phyloP scores from a whole-genome alignment of 2,888 invertebrate genomes.

The Zelleria hepariella region DNA sequence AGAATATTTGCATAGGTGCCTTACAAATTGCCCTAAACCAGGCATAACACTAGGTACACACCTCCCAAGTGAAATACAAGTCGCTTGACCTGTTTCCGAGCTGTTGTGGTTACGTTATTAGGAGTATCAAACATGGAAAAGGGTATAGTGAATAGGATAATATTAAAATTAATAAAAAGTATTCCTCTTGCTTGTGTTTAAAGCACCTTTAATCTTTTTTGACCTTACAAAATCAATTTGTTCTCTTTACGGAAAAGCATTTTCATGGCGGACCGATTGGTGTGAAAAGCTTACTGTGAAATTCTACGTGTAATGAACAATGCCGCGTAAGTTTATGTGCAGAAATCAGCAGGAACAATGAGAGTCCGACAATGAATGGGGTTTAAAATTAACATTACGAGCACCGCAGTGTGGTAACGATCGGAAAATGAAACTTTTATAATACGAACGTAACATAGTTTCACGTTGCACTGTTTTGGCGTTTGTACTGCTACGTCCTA shows the following conservation, averaged over 20 bases:
- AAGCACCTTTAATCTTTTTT: no score
- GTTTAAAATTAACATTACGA: background rate
- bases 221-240: background rate
- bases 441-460: background rate
- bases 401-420: background rate
- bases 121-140: no score
- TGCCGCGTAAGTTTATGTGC: background rate
- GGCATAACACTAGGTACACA: no score
- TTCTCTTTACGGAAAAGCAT: background rate
- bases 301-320: background rate
- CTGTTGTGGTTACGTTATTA: no score
- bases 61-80: no score
- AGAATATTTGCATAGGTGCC: no score
- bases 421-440: background rate
- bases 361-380: background rate
- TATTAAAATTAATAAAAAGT: no score
- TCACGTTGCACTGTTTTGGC: background rate
- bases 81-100: no score
- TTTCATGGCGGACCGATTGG: background rate
- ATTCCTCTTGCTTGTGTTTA: no score
- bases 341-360: background rate
- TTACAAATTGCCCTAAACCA: no score
- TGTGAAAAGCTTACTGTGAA: background rate
- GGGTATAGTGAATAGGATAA: no score
- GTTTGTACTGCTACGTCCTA: background rate